phyloP scores from a whole-genome alignment of 2,888 invertebrate species.

The Sphecodes monilicornis region DNA sequence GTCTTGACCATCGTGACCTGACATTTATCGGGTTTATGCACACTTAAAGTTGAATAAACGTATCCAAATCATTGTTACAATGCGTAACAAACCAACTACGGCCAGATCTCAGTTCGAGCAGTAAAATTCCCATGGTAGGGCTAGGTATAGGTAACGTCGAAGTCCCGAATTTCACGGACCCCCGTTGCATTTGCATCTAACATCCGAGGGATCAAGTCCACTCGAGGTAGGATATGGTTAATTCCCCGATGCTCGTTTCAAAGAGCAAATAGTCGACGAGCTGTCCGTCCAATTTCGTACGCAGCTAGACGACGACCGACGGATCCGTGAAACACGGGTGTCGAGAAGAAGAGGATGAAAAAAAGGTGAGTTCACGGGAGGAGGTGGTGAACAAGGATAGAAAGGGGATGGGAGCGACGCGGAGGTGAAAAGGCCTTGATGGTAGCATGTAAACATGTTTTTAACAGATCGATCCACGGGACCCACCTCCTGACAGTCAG shows the following conservation, averaged over 20 bases:
- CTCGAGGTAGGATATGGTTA: constrained; percentile 47
- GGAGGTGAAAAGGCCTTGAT: constrained; percentile 54
- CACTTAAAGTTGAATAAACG: not conserved
- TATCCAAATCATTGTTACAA: not conserved
- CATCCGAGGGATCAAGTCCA: constrained; percentile 4
- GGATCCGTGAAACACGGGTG: constrained; percentile 29
- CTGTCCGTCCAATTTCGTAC: constrained; percentile 56
- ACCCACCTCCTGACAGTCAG: constrained; percentile 70
- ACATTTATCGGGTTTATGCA: too few relatives aligned
- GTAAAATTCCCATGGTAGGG: not conserved
- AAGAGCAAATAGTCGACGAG: constrained; percentile 54
- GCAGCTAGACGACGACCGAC: constrained; percentile 25
- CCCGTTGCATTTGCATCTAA: constrained; percentile 34
- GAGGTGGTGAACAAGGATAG: constrained; percentile 9
- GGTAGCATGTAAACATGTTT: constrained; percentile 81
- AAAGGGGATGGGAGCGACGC: constrained; percentile 44
- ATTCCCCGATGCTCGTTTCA: constrained; percentile 44
- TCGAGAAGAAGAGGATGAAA: not conserved
- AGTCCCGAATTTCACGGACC: constrained; percentile 4
- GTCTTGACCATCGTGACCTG: too few relatives aligned
- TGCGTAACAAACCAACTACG: not conserved
- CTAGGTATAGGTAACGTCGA: not conserved
- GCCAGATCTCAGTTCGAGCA: not conserved
- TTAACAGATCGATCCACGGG: constrained; percentile 79
- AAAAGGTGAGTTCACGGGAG: constrained; percentile 9